Percentiles rank a stretch among this genome's conserved stretches.
Conservation (phyloP, 2,797 vertebrate species). For the Orientallactaga sibirica region DNA sequence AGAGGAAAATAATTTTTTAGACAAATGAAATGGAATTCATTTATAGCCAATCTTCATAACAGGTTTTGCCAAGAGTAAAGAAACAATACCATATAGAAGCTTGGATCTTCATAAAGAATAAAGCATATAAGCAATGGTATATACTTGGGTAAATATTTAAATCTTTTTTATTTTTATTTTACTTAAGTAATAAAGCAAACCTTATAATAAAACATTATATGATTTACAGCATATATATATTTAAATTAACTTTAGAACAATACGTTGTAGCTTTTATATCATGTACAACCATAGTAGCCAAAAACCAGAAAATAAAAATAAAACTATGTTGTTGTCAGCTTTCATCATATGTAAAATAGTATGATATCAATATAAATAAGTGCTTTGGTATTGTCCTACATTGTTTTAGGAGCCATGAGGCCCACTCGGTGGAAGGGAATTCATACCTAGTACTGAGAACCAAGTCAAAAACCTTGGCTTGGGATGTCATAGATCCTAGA, state of each 20-base stretch:
- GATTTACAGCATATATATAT: background rate
- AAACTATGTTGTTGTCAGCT: slow-evolving; percentile 9
- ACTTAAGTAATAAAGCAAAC: slow-evolving; percentile 33
- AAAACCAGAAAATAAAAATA: slow-evolving; percentile 29
- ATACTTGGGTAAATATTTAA: slow-evolving; percentile 21
- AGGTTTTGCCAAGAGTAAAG: background rate
- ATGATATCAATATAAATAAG: background rate
- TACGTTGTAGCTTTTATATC: background rate
- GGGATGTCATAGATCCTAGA: no score
- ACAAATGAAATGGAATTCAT: background rate
- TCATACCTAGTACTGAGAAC: no score
- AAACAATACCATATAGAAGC: background rate
- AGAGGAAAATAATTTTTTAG: background rate
- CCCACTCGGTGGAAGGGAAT: no score
- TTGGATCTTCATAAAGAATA: background rate
- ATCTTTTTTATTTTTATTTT: slow-evolving; percentile 9
- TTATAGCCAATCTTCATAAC: background rate
- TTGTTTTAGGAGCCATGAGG: no score
- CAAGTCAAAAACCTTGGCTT: no score
- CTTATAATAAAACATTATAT: background rate
- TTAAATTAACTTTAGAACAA: slow-evolving; percentile 42
- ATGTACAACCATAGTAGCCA: background rate
- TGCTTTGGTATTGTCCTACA: no score
- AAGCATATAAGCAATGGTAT: background rate
- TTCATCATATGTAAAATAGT: background rate